These are phyloP conservation scores for Andricus grossulariae DNA, from an alignment of 1,140 invertebrate genomes.

Conservation along the genomic window DNA sequence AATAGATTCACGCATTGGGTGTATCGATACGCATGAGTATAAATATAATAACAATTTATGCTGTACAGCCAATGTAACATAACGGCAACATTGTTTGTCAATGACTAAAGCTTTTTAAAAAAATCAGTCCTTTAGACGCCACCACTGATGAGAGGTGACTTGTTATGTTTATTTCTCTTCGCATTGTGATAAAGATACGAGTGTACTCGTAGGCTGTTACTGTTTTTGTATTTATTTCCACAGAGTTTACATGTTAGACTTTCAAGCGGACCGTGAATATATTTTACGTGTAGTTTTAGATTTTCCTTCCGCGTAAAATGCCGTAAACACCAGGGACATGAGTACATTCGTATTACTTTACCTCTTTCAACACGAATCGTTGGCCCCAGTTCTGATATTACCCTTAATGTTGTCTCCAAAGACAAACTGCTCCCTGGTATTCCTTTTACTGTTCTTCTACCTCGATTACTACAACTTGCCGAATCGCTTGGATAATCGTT, in stretches of 20 bases:
- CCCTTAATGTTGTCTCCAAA: slow-evolving; percentile 69
- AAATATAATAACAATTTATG: slow-evolving; percentile 6
- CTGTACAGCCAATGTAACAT: slow-evolving; percentile 20
- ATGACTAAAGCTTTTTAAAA: slow-evolving; percentile 40
- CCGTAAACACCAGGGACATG: slow-evolving; percentile 73
- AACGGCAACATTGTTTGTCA: slow-evolving; percentile 21
- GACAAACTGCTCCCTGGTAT: slow-evolving; percentile 67
- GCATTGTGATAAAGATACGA: slow-evolving; percentile 75
- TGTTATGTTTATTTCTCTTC: slow-evolving; percentile 68
- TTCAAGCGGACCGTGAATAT: slow-evolving; percentile 73
- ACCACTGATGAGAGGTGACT: slow-evolving; percentile 54
- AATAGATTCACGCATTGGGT: slow-evolving; percentile 27
- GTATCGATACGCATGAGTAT: slow-evolving; percentile 4
- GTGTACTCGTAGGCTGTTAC: slow-evolving; percentile 75
- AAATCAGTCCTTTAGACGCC: slow-evolving; percentile 55
- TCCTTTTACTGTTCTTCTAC: slow-evolving; percentile 67
- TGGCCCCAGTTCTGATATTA: slow-evolving; percentile 70
- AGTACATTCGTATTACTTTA: slow-evolving; percentile 72
- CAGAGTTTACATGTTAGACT: slow-evolving; percentile 74
- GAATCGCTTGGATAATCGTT: slow-evolving; percentile 43
- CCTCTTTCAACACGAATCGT: slow-evolving; percentile 70
- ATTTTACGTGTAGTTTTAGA: slow-evolving; percentile 72
- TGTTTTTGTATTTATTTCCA: slow-evolving; percentile 75
- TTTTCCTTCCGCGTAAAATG: slow-evolving; percentile 74
- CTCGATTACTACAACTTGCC: slow-evolving; percentile 53